Conservation (phyloP, 2,797 vertebrate species). For the Pipistrellus nathusii region DNA sequence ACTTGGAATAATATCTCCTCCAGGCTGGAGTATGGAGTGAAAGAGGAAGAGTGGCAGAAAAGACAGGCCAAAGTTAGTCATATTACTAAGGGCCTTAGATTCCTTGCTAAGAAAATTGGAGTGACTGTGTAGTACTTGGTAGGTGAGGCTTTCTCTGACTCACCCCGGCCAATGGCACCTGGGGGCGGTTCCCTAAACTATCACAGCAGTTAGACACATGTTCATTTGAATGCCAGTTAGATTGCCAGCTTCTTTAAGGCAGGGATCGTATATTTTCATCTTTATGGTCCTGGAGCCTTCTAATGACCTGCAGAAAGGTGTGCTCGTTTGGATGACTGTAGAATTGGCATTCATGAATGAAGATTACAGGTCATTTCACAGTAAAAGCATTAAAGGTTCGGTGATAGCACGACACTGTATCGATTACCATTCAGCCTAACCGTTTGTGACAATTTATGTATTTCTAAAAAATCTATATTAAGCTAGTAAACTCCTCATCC, state of each 20-base stretch:
- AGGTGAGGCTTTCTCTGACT: not conserved
- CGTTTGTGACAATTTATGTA: not conserved
- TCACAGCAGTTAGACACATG: not conserved
- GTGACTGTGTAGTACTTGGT: not conserved
- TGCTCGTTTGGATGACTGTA: not conserved
- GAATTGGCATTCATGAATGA: constrained; percentile 21
- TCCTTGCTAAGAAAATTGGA: constrained; percentile 33
- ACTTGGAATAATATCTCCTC: not conserved
- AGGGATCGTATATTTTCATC: not conserved
- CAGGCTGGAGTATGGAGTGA: not conserved
- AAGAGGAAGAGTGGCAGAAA: not conserved
- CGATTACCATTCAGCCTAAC: not conserved
- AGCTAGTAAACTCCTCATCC: not conserved
- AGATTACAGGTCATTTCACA: not conserved
- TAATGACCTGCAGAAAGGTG: not conserved
- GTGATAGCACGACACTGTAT: not conserved
- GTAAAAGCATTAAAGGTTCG: not conserved
- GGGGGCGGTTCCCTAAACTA: not conserved
- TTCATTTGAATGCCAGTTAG: not conserved
- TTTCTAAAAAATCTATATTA: not conserved
- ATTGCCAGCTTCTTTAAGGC: not conserved
- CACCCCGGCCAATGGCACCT: not conserved
- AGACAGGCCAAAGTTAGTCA: not conserved
- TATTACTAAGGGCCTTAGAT: not conserved
- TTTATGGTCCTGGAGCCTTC: not conserved